Evolutionary conservation across 2,113 vertebrate genomes (phyloP).

Genomic region (Megaceryle maxima): DNA sequence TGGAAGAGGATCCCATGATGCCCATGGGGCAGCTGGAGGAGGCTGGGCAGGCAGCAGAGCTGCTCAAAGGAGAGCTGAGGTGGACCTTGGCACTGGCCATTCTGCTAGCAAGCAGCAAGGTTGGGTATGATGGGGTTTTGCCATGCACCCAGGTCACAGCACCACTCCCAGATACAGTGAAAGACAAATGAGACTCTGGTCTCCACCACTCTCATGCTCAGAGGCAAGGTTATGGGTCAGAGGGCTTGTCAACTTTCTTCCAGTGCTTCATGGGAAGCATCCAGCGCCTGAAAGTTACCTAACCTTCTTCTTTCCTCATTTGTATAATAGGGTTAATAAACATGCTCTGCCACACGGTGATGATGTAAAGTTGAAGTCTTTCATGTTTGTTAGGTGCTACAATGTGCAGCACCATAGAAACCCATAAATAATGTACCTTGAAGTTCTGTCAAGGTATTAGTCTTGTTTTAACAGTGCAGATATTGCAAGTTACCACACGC

Average conservation of each 20-base stretch:
- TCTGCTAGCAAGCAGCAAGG: background rate
- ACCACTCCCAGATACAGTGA: background rate
- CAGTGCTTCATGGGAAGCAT: background rate
- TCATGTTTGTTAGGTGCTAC: constrained; percentile 30
- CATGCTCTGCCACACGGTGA: background rate
- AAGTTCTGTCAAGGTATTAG: constrained; percentile 36
- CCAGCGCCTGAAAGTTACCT: background rate
- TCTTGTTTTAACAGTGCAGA: constrained; percentile 25
- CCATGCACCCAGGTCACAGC: background rate
- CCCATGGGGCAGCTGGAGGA: background rate
- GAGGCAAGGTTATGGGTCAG: background rate
- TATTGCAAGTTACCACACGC: background rate
- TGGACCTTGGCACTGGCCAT: background rate
- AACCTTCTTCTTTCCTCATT: constrained; percentile 6
- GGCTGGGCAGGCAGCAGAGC: background rate
- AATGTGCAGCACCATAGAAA: background rate
- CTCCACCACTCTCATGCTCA: rapidly evolving
- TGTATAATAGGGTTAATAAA: constrained; percentile 44
- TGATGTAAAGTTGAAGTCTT: constrained; percentile 32
- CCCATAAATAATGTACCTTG: constrained; percentile 40
- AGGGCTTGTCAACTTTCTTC: background rate
- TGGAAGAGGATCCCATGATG: background rate
- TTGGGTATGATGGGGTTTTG: background rate
- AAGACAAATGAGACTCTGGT: background rate
- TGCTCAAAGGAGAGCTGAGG: background rate